Evolutionary conservation across 2,113 vertebrate genomes (phyloP), one percentile per base, ranked within the genome.

Genomic region (Hemichromis elongatus): DNA sequence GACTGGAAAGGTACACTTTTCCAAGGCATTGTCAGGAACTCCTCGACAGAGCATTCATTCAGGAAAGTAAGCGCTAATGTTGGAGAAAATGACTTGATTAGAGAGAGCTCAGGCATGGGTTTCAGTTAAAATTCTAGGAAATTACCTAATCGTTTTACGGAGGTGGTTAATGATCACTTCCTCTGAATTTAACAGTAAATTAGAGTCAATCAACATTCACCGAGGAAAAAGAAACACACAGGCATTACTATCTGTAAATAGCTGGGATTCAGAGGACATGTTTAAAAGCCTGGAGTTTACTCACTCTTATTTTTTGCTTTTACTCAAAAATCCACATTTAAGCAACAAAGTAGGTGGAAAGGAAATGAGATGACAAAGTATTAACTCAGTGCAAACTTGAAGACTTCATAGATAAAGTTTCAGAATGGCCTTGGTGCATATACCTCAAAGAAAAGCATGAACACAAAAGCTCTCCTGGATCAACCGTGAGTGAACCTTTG

Each of bases 21-120:
- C 85, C 79, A 92, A 77, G 84, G 80, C 89, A 63, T 79, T 90
- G 47, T 30, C 63, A 82, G 54, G 24, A 13, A 66, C 30, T 85
- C 85, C 70, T 59, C 92, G 97, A 96, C 96, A 89, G 93, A 87
- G 81, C 93, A 84, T 95, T 96, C 94, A 92, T 96, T 91, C 54
- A 79, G 53, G 88, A 61, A 88, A 50, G 52, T 94, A 93, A 82
- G 21, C 82, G 42, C 10, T 86, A 88, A 68, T 90, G 89, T 88
- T 96, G 83, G 84, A 95, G 85, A 89, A 92, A 89, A 68, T 3
- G 42, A 47, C 42, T 73, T 50, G 16, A 18, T 12, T 81, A 54
- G 82, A 88, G 88, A 52, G 83, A 50, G 50, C 80, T 90, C 93
- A 83, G 80, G 91, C 82, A 9, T 1, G 90, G 81, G 86, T 91